A percentile compares a stretch with the other conserved stretches of the same genome.
phyloP scores from a whole-genome alignment of 2,888 invertebrate genomes.

The Meteorus colon region DNA sequence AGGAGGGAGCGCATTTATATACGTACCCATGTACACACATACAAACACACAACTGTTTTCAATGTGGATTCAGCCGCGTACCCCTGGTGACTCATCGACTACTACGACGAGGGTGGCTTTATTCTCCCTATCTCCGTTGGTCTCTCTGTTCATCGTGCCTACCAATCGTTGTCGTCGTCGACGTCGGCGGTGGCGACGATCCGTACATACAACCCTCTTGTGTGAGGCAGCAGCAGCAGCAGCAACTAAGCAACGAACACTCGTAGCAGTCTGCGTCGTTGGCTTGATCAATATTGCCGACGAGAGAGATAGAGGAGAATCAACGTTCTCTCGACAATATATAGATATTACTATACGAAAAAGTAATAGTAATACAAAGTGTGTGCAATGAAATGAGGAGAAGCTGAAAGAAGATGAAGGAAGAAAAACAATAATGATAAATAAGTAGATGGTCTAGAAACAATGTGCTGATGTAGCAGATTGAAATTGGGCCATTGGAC shows the following conservation, averaged over 20 bases:
- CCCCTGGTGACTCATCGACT: slow-evolving; percentile 45
- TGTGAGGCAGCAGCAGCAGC: slow-evolving; percentile 5
- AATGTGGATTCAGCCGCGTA: slow-evolving; percentile 35
- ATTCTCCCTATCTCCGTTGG: slow-evolving; percentile 16
- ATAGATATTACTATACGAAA: background rate
- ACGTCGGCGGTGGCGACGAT: background rate
- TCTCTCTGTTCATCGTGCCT: slow-evolving; percentile 32
- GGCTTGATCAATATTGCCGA: slow-evolving; percentile 63
- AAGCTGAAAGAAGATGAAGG: background rate
- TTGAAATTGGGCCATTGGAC: slow-evolving; percentile 26
- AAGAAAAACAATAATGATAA: background rate
- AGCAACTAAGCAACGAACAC: slow-evolving; percentile 4
- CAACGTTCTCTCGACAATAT: background rate
- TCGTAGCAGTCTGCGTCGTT: slow-evolving; percentile 25
- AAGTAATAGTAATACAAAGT: background rate
- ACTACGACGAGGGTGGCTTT: slow-evolving; percentile 44
- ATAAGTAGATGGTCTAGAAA: background rate
- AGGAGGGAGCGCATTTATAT: background rate
- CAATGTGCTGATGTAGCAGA: slow-evolving; percentile 7
- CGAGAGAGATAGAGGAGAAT: slow-evolving; percentile 27
- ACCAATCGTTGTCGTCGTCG: slow-evolving; percentile 36
- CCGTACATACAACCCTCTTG: slow-evolving; percentile 29
- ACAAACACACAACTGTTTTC: background rate
- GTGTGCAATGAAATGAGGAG: no score
- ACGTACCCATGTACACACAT: background rate